These are phyloP conservation scores for Lathronympha strigana DNA, from an alignment of 2,888 invertebrate species.

Conservation along the genomic window DNA sequence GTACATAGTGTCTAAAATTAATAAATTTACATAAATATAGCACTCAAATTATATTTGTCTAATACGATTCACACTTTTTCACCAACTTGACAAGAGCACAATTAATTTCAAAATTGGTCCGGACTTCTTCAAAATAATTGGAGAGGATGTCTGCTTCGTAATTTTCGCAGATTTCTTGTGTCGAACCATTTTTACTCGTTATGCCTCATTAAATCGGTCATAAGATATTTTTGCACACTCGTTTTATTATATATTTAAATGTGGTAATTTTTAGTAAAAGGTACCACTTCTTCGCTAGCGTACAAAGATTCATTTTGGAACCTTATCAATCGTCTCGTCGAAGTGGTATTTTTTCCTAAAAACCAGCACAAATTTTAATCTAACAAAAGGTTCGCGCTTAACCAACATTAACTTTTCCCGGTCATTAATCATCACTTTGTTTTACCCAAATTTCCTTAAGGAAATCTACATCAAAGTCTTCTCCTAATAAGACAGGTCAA, in stretches of 20 bases:
- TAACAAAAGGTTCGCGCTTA: slow-evolving; percentile 6
- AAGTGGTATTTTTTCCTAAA: too few species aligned
- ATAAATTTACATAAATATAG: neutral
- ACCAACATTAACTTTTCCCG: slow-evolving; percentile 21
- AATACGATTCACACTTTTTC: slow-evolving; percentile 14
- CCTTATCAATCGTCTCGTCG: too few species aligned
- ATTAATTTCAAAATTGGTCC: slow-evolving; percentile 54
- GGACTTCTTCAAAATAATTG: slow-evolving; percentile 68
- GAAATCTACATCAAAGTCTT: slow-evolving; percentile 30
- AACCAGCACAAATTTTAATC: too few species aligned
- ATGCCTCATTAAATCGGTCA: slow-evolving; percentile 18
- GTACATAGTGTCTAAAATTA: neutral
- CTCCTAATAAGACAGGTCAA: slow-evolving; percentile 36
- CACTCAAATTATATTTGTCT: slow-evolving; percentile 21
- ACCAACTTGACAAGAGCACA: slow-evolving; percentile 53
- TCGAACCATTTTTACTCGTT: neutral
- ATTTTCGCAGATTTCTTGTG: neutral
- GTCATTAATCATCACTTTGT: slow-evolving; percentile 38
- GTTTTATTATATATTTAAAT: slow-evolving; percentile 13
- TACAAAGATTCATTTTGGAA: too few species aligned
- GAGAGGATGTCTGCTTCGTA: slow-evolving; percentile 57
- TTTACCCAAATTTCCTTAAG: slow-evolving; percentile 32
- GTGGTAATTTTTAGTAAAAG: too few species aligned
- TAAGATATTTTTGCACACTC: slow-evolving; percentile 4
- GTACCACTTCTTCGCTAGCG: too few species aligned